A percentile compares a stretch with the other conserved stretches of the same genome.
phyloP scores from a whole-genome alignment of 2,113 vertebrate species.

The Mandrillus leucophaeus region DNA sequence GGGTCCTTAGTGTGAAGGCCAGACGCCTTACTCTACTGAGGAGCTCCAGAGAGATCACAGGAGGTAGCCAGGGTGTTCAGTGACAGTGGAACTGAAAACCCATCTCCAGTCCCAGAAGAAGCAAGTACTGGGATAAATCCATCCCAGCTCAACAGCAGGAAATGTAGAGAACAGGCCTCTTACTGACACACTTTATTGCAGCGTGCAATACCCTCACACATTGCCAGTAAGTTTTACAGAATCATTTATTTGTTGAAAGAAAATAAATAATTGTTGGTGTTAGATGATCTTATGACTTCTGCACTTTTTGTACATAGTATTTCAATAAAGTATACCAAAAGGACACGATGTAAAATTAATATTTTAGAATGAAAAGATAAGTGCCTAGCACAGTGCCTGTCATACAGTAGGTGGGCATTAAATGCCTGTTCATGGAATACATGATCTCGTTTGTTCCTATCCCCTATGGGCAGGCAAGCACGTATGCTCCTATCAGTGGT shows the following conservation, averaged over 20 bases:
- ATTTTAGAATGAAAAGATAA: background rate
- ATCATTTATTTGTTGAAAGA: background rate
- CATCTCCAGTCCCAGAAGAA: background rate
- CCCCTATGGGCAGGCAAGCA: accelerated
- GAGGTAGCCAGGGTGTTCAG: background rate
- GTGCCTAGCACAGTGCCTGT: background rate
- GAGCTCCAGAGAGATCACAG: background rate
- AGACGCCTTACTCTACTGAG: background rate
- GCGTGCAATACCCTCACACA: background rate
- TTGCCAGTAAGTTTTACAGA: background rate
- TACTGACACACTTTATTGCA: background rate
- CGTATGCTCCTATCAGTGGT: accelerated
- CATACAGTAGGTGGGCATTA: background rate
- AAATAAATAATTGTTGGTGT: background rate
- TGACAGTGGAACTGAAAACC: background rate
- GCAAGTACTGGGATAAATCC: background rate
- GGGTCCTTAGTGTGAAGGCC: background rate
- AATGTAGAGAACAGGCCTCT: background rate
- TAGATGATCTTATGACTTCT: background rate
- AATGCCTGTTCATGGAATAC: background rate
- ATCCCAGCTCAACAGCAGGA: background rate
- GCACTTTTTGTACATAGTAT: background rate
- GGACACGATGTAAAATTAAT: background rate
- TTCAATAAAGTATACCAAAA: background rate
- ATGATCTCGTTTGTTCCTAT: background rate